Percentiles rank a stretch among this genome's conserved stretches.
These are phyloP conservation scores for Gymnosoma rotundatum DNA, from an alignment of 2,888 invertebrate genomes.

Conservation along the genomic window DNA sequence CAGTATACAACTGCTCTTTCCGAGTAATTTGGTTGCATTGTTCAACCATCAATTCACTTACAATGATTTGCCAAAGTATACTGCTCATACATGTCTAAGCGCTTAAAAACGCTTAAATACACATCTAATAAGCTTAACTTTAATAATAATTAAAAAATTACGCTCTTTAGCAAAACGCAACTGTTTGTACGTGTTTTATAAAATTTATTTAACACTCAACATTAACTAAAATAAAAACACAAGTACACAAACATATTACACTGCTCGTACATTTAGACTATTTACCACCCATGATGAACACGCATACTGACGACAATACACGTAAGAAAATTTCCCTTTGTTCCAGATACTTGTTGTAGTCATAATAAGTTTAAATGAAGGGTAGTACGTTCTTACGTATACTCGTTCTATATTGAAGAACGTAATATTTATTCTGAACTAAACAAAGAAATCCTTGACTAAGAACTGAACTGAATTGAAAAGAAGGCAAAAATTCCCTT, in stretches of 20 bases:
- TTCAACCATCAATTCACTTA: too few relatives aligned
- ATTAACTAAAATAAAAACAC: not conserved
- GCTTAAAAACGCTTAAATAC: too few relatives aligned
- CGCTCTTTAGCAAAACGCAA: not conserved
- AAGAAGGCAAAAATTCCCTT: slow-evolving; percentile 58
- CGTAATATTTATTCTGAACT: slow-evolving; percentile 32
- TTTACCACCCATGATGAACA: slow-evolving; percentile 14
- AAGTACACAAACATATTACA: slow-evolving; percentile 2
- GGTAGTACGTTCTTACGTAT: slow-evolving; percentile 25
- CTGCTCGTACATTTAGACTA: not conserved
- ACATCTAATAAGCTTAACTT: too few relatives aligned
- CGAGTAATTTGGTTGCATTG: too few relatives aligned
- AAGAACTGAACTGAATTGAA: slow-evolving; percentile 24
- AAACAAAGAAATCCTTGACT: slow-evolving; percentile 52
- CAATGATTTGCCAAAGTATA: too few relatives aligned
- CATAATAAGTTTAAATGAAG: slow-evolving; percentile 58
- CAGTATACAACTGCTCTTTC: too few relatives aligned
- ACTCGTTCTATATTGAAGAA: slow-evolving; percentile 31
- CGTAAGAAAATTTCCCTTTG: not conserved
- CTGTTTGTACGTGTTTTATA: slow-evolving; percentile 58
- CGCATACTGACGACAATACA: not conserved
- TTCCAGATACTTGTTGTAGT: slow-evolving; percentile 26
- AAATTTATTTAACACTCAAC: slow-evolving; percentile 46
- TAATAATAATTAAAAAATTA: not conserved
- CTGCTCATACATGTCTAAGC: too few relatives aligned